Base-by-base conservation (phyloP, 2,113 vertebrate genomes). In the Rhineura floridana region DNA sequence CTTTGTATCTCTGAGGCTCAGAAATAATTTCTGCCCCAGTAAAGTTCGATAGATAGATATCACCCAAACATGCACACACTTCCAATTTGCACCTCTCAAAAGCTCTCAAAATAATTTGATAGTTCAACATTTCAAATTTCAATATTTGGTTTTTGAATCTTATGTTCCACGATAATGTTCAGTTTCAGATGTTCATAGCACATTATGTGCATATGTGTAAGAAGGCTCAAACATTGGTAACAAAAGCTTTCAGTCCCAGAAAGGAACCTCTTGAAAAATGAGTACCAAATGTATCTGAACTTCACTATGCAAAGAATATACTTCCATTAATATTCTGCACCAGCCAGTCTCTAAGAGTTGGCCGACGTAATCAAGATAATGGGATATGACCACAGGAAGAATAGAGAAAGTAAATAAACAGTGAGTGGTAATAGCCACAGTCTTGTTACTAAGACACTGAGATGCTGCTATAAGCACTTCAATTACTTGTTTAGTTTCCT, bases 51-150 rank as follows among this genome's bases (percentile, higher is more conserved):
- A n/a, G n/a, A n/a, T n/a, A n/a, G n/a, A n/a, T n/a, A n/a, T n/a
- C n/a, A n/a, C n/a, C n/a, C n/a, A n/a, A n/a, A n/a, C n/a, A n/a
- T n/a, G n/a, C n/a, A n/a, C n/a, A n/a, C n/a, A n/a, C n/a, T n/a
- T n/a, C n/a, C n/a, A n/a, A n/a, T n/a, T n/a, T n/a, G n/a, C n/a
- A n/a, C n/a, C n/a, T n/a, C n/a, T n/a, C n/a, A n/a, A n/a, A n/a
- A n/a, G n/a, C n/a, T n/a, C n/a, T n/a, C n/a, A n/a, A n/a, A n/a
- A n/a, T n/a, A n/a, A n/a, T n/a, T n/a, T n/a, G n/a, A n/a, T n/a
- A n/a, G n/a, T n/a, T n/a, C n/a, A n/a, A n/a, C 62, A 55, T 72
- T 85, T n/a, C 62, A 91, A 46, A 69, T 69, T 91, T 92, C n/a
- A 76, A 76, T 46, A 76, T 46, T 6, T 75, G 42, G 25, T 33